Evolutionary conservation across 2,113 vertebrate genomes (phyloP).

Genomic region (Dolichotis patagonum): DNA sequence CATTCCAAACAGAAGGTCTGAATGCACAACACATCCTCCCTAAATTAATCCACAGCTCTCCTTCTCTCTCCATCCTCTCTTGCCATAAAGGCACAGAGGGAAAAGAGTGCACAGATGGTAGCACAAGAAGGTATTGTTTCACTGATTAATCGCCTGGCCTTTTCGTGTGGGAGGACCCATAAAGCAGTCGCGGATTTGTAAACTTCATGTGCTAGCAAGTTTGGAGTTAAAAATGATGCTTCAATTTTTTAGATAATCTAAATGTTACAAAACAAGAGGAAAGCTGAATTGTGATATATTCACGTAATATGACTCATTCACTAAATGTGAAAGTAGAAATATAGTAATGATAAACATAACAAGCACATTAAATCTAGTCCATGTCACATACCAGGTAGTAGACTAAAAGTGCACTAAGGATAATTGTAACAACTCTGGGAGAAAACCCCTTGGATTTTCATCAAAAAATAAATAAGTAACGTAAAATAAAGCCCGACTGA

Average conservation of each 20-base stretch:
- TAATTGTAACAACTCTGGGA: neutral
- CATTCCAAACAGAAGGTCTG: neutral
- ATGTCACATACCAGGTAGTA: neutral
- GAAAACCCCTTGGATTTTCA: neutral
- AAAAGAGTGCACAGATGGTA: constrained; percentile 44
- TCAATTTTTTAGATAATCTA: neutral
- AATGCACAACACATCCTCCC: neutral
- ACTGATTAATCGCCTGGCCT: constrained; percentile 59
- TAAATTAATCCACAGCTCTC: neutral
- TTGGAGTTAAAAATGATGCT: neutral
- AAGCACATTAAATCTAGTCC: neutral
- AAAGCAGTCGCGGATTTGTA: constrained; percentile 10
- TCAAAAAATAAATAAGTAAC: neutral
- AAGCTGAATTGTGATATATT: constrained; percentile 9
- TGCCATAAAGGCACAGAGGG: neutral
- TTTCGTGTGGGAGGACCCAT: neutral
- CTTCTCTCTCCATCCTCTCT: constrained; percentile 6
- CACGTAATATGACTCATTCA: neutral
- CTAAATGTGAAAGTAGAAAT: neutral
- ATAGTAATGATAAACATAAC: neutral
- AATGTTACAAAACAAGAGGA: neutral
- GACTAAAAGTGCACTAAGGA: neutral
- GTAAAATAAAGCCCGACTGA: neutral
- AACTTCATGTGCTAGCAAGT: neutral
- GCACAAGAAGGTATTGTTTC: constrained; percentile 56